Evolutionary conservation across 2,113 vertebrate genomes (phyloP).

Genomic region (Potamarius usumacintae): DNA sequence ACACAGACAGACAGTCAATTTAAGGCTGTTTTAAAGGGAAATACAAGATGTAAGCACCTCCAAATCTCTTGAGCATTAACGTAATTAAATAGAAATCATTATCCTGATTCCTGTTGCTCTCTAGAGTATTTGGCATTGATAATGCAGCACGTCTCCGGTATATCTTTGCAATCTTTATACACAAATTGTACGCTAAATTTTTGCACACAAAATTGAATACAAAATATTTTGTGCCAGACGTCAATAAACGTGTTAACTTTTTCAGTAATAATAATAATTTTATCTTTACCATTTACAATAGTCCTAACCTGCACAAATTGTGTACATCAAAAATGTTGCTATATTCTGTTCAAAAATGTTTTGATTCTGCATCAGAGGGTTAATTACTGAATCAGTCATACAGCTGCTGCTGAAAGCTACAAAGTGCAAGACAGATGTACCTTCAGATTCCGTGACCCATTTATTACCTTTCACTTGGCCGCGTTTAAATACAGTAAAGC

Average conservation of each 20-base stretch:
- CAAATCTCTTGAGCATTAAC: not conserved
- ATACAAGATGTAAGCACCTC: not conserved
- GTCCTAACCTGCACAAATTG: not conserved
- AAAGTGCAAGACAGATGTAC: not conserved
- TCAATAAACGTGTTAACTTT: not conserved
- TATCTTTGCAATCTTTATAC: not conserved
- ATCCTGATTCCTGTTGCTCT: not conserved
- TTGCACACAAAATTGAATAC: not conserved
- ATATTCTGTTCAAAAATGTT: not conserved
- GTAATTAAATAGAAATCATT: not conserved
- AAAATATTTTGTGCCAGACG: not conserved
- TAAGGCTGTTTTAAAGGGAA: not conserved
- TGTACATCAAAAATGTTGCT: not conserved
- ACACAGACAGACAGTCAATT: not conserved
- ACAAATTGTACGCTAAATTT: not conserved
- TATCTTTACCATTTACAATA: not conserved
- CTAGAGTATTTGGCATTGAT: not conserved
- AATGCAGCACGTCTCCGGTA: not conserved
- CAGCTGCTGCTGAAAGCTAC: slow-evolving; percentile 1
- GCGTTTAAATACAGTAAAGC: not conserved
- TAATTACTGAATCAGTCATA: slow-evolving; percentile 1
- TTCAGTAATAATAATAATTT: too few species aligned
- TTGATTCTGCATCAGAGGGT: not conserved
- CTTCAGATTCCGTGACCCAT: not conserved
- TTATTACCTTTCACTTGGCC: slow-evolving; percentile 3